These are phyloP conservation scores for Embiotoca jacksoni DNA, from an alignment of 2,113 vertebrate genomes.

Conservation along the genomic window DNA sequence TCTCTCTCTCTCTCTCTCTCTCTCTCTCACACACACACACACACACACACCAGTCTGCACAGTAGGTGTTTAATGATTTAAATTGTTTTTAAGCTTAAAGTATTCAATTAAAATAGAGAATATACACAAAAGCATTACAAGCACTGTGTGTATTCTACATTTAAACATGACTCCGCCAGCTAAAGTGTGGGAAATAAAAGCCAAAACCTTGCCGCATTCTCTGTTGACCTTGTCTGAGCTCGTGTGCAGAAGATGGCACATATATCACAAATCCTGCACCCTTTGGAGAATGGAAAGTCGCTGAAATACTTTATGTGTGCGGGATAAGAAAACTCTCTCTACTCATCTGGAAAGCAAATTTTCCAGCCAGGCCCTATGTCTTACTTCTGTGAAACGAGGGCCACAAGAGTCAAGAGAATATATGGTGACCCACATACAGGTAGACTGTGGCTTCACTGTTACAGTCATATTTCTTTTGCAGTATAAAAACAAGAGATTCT, in stretches of 20 bases:
- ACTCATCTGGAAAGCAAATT: conserved; percentile 2
- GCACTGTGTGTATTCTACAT: neutral
- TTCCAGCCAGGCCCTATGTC: neutral
- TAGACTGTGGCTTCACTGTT: neutral
- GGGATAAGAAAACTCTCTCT: neutral
- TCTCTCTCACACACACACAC: conserved; percentile 12
- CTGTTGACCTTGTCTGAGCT: conserved; percentile 21
- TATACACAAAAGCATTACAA: neutral
- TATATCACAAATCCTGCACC: conserved; percentile 22
- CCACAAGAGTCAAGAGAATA: conserved; percentile 8
- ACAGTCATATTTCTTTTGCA: neutral
- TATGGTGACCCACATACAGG: conserved; percentile 20
- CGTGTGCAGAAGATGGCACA: neutral
- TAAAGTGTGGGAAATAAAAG: neutral
- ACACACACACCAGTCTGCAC: neutral
- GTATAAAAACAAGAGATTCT: neutral
- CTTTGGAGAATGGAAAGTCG: neutral
- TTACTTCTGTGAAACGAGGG: neutral
- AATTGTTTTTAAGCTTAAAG: neutral
- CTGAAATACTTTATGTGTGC: neutral
- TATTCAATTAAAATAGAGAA: neutral
- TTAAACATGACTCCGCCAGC: neutral
- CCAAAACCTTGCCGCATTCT: neutral
- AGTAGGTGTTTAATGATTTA: neutral
- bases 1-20: too few relatives aligned